Conservation (phyloP, 2,797 vertebrate species). For the Falco berigora region DNA sequence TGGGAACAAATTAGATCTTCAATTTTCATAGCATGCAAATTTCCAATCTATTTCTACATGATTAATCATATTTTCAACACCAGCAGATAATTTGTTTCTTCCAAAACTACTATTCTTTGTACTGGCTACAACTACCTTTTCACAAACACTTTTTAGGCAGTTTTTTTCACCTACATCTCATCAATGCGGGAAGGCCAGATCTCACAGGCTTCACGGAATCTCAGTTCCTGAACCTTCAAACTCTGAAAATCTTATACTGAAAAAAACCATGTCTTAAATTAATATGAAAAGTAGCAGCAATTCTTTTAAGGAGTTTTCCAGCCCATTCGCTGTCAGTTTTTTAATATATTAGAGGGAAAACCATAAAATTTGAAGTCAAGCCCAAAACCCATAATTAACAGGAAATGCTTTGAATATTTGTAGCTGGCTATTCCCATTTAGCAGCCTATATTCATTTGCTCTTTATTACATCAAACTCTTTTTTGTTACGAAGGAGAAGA, state of each 20-base stretch:
- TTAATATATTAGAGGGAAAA: not conserved
- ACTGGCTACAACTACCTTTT: not conserved
- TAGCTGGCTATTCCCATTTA: not conserved
- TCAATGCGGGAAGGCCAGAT: not conserved
- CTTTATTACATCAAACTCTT: not conserved
- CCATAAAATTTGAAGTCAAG: not conserved
- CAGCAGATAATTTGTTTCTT: not conserved
- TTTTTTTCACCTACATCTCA: not conserved
- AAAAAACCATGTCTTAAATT: not conserved
- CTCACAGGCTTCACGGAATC: not conserved
- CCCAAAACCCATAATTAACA: conserved; percentile 6
- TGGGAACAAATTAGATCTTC: conserved; percentile 11
- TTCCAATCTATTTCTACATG: not conserved
- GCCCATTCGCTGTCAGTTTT: not conserved
- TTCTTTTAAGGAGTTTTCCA: not conserved
- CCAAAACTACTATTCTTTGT: not conserved
- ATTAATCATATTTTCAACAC: conserved; percentile 9
- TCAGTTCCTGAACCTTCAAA: not conserved
- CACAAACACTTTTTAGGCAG: not conserved
- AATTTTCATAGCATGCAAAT: not conserved
- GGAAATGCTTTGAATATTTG: not conserved
- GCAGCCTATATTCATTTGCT: conserved; percentile 3
- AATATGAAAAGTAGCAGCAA: not conserved
- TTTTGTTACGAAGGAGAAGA: not conserved
- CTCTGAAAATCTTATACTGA: not conserved